phyloP scores from a whole-genome alignment of 2,797 vertebrate genomes.

The Urosaurus nigricauda region DNA sequence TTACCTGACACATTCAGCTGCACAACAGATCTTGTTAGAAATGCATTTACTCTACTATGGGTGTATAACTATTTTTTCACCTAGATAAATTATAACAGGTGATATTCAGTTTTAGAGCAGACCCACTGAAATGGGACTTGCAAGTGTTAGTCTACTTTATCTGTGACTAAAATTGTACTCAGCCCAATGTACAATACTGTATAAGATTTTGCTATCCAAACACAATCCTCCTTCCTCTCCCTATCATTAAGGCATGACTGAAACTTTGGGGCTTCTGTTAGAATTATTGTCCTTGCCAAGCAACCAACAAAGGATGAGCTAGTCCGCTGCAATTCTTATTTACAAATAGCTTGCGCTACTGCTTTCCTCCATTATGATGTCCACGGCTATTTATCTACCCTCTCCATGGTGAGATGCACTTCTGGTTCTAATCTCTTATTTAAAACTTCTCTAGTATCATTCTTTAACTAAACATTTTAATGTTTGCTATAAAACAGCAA shows the following conservation, averaged over 20 bases:
- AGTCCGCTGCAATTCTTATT: no score
- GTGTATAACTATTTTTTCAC: not conserved
- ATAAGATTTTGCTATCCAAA: not conserved
- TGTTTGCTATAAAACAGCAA: not conserved
- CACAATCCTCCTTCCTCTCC: not conserved
- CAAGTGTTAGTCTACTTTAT: no score
- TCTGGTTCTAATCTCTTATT: not conserved
- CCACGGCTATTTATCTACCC: not conserved
- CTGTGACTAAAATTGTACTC: no score
- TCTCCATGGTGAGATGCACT: not conserved
- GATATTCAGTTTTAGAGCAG: no score
- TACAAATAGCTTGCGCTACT: not conserved
- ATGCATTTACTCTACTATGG: not conserved
- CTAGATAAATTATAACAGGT: not conserved
- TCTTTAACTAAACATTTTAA: not conserved
- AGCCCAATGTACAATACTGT: no score
- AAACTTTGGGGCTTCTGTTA: not conserved
- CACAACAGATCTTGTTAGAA: not conserved
- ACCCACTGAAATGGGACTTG: no score
- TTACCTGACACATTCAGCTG: not conserved
- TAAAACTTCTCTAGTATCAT: not conserved
- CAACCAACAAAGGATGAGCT: not conserved
- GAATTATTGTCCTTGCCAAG: not conserved
- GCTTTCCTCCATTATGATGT: not conserved
- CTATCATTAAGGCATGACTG: slow-evolving; percentile 1